Evolutionary conservation across 1,140 invertebrate genomes (phyloP), one percentile per base, ranked within the genome.

Genomic region (Oreohelix idahoensis): DNA sequence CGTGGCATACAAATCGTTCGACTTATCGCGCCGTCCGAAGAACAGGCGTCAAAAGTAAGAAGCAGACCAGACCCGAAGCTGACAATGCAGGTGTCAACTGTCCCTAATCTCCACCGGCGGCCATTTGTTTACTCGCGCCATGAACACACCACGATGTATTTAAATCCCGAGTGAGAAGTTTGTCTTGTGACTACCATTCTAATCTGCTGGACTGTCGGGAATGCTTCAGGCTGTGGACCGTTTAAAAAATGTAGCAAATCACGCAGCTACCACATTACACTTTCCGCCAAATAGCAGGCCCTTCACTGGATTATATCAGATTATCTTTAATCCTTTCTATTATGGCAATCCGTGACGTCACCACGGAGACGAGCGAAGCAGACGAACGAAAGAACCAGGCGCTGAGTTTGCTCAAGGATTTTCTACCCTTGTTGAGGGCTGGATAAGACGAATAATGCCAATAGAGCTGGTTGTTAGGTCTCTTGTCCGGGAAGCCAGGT

Each of bases 281-380:
- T 32, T 66, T 11, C 23, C 63, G 20, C 63, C 63, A 23, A 17
- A 29, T 32, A 35, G 17, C 63, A 66, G 63, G 17, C 63, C n/a
- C 63, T 66, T 66, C 10, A 66, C 1, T 66, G 63, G 63, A 32
- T 66, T 66, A 35, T 23, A 4, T 2, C 5, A 32, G 63, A 32
- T 66, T 32, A 66, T 32, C 63, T 23, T 66, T 66, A 66, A 66
- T 66, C 63, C 63, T 17, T 29, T 8, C 63, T 66, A 66, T 66
- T 66, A 66, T 66, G 29, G 63, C n/a, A 2, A 66, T 66, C 29
- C 63, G 63, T 66, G 63, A 66, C 63, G 63, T 66, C 63, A 66
- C 63, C 63, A 2, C 29, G 63, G 63, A 66, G 63, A 66, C 63
- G 1, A 32, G 63, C 20, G 10, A 23, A 23, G 53, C 15, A 58